Evolutionary conservation across 2,888 invertebrate species (phyloP), one percentile per base, ranked within the genome.

Genomic region (Globia sparganii): DNA sequence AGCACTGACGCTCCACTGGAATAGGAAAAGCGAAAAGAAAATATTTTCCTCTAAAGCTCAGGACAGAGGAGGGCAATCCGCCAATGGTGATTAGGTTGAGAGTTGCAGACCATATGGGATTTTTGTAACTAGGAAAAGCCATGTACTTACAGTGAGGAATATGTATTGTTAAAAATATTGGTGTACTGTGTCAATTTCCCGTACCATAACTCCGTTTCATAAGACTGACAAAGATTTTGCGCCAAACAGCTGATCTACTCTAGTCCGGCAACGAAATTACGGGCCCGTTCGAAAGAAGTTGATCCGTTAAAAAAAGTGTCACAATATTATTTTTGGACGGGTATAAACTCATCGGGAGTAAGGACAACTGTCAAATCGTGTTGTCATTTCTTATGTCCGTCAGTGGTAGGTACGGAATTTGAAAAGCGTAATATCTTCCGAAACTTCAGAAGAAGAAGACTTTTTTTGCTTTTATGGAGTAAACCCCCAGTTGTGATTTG

Each of bases 1-100:
- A 46, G 65, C 3, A 46, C 46, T 25, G 25, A 25, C 15, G 28
- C 46, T 77, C 43, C 37, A 37, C 9, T 46, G 4, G 18, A 28
- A 53, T 15, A 5, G 15, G 43, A 75, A 56, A 72, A 72, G 5
- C 18, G 5, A 25, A 72, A 62, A 31, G 21, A 34, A 61, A 53
- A 53, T 6, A 21, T 49, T 75, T 76, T 76, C 5, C 56, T 64
- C 2, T 56, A 76, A 28, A 56, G 64, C 34, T 53, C 61, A 15
- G n/a, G 15, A 0, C 6, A 28, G 21, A 8, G 2, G 4, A 59
- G 25, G 28, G 25, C 37, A 75, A 61, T 75, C 49, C 11, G 31
- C 21, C 75, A n/a, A 15, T 62, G 21, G 13, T 74, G 37, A 74
- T 59, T 46, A 59, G 18, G 34, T 31, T 18, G 28, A 40, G 49